These are phyloP conservation scores for Intellagama lesueurii DNA, from an alignment of 2,797 vertebrate genomes.

Conservation along the genomic window DNA sequence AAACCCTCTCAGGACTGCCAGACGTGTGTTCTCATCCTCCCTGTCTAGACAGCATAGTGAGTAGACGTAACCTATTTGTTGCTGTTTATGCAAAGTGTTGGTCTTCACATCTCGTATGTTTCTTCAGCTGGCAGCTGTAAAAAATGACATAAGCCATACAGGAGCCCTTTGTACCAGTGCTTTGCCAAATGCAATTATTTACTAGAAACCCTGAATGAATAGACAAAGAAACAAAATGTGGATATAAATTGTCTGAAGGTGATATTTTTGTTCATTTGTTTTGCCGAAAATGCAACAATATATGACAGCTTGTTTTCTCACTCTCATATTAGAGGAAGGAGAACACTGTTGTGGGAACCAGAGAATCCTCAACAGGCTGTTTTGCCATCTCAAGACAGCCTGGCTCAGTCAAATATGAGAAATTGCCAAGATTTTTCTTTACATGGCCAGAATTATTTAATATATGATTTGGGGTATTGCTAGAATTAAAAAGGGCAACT, in stretches of 20 bases:
- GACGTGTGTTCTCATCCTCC: background rate
- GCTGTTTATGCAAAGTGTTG: background rate
- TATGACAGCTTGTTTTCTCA: too few relatives aligned
- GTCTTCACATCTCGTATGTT: background rate
- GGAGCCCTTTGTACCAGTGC: background rate
- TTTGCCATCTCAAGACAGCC: too few relatives aligned
- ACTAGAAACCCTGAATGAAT: background rate
- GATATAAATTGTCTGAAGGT: background rate
- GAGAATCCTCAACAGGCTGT: too few relatives aligned
- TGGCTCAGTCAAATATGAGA: background rate
- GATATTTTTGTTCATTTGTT: background rate
- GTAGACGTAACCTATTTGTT: background rate
- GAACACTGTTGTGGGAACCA: too few relatives aligned
- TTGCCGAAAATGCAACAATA: too few relatives aligned
- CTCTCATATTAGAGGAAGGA: too few relatives aligned
- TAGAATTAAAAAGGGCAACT: background rate
- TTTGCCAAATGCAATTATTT: constrained; percentile 2
- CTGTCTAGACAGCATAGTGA: constrained; percentile 5
- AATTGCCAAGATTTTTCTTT: background rate
- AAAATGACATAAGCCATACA: background rate
- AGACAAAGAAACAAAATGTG: background rate
- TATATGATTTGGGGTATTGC: background rate
- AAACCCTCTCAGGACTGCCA: background rate
- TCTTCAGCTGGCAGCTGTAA: background rate
- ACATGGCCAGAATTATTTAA: background rate